Evolutionary conservation across 2,113 vertebrate species (phyloP), one percentile per base, ranked within the genome.

Genomic region (Serilophus lunatus): DNA sequence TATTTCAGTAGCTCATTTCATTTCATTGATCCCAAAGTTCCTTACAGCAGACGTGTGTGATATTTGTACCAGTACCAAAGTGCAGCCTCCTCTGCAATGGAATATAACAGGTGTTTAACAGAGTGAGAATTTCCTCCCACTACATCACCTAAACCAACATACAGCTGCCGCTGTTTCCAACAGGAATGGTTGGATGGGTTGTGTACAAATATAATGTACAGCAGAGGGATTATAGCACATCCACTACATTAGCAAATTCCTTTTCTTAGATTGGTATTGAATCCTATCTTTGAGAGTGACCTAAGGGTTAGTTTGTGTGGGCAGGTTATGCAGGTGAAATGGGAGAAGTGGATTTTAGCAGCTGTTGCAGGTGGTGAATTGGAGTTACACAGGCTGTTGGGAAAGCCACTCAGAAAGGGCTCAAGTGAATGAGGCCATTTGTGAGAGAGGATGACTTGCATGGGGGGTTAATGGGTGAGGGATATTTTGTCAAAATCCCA

Each of bases 1-100:
- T 88, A 96, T 96, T 96, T 90, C 72, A 78, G 88, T 50, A 96
- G 88, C 90, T 97, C 88, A 92, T 97, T 95, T 94, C 18, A 95
- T 94, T 95, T 92, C 94, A 95, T 92, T 68, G 92, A 95, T 96
- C 96, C 90, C 90, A 65, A 82, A 95, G 83, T 94, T 88, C 79
- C 72, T 94, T 83, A 59, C 76, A 68, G 56, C 81, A 92, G 68
- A 81, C 5, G 2, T 1, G 6, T 1, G 1, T 77, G 71, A 44
- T 66, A 61, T 75, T 85, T 9, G 12, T 93, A 83, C 68, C 0
- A 0, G 51, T 86, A 71, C 60, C 8, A 0, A 81, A 86, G 60
- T 36, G 57, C 71, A 71, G 85, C 56, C 51, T 94, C 42, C 68
- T 93, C 79, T 81, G 66, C 2, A 0, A 35, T 2, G 25, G 82